Percentiles rank a stretch among this genome's conserved stretches.
phyloP scores from a whole-genome alignment of 2,797 vertebrate species.

The Taeniopygia guttata region DNA sequence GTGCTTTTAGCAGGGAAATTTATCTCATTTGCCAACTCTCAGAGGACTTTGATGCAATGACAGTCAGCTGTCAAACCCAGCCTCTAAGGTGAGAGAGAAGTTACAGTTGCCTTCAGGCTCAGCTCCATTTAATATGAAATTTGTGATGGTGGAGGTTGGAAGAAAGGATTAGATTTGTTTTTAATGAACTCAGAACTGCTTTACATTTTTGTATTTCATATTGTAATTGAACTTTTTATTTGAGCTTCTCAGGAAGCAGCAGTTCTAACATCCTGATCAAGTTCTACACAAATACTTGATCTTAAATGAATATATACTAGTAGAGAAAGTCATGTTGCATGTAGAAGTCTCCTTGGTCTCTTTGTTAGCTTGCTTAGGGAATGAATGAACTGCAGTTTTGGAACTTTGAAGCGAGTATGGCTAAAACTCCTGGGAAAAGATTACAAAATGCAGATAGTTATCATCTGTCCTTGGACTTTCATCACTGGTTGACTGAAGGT shows the following conservation, averaged over 20 bases:
- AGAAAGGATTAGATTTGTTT: background rate
- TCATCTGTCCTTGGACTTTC: background rate
- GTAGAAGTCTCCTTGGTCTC: background rate
- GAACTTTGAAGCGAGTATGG: background rate
- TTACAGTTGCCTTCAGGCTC: background rate
- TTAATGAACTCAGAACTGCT: background rate
- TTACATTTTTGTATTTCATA: background rate
- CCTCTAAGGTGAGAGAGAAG: background rate
- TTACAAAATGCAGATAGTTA: background rate
- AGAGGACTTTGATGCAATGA: background rate
- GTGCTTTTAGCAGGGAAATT: background rate
- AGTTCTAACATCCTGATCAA: background rate
- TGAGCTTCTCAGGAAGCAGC: background rate
- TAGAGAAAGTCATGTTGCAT: background rate
- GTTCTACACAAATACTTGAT: background rate
- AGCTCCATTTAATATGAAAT: background rate
- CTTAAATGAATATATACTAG: background rate
- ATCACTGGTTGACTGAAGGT: background rate
- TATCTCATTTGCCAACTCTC: background rate
- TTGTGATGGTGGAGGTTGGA: background rate
- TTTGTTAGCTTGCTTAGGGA: background rate
- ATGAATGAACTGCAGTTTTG: background rate
- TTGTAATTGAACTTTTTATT: background rate
- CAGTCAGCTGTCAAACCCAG: background rate
- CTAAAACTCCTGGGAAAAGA: background rate